These are phyloP conservation scores for Euglossa dilemma DNA, from an alignment of 1,140 invertebrate species.

Conservation along the genomic window DNA sequence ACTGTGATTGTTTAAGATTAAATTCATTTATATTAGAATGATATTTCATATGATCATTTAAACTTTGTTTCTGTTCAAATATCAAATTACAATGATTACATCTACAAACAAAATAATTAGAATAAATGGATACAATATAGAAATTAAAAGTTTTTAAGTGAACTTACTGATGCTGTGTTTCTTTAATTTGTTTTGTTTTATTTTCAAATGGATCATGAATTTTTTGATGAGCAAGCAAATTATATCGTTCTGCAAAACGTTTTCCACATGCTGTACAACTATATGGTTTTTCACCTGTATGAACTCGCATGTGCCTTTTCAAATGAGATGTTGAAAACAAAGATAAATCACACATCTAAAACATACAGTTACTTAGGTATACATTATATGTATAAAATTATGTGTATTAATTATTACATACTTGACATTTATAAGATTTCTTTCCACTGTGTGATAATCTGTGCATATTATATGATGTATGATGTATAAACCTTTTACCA, in stretches of 20 bases:
- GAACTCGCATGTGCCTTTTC: slow-evolving; percentile 86
- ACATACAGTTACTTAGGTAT: slow-evolving; percentile 11
- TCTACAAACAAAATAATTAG: slow-evolving; percentile 65
- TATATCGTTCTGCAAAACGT: slow-evolving; percentile 86
- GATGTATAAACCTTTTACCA: slow-evolving; percentile 87
- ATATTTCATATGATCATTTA: slow-evolving; percentile 71
- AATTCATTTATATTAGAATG: slow-evolving; percentile 10
- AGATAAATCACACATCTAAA: slow-evolving; percentile 83
- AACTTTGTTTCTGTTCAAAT: slow-evolving; percentile 75
- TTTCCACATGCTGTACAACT: slow-evolving; percentile 86
- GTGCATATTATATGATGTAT: slow-evolving; percentile 87
- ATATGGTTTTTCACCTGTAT: slow-evolving; percentile 87
- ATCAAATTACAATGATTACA: slow-evolving; percentile 81
- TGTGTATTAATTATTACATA: slow-evolving; percentile 83
- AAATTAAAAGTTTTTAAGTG: slow-evolving; percentile 10
- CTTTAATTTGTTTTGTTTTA: slow-evolving; percentile 61
- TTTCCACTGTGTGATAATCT: slow-evolving; percentile 85
- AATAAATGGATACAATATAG: slow-evolving; percentile 2
- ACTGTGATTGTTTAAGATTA: slow-evolving; percentile 5
- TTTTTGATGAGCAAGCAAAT: slow-evolving; percentile 81
- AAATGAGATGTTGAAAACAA: slow-evolving; percentile 86
- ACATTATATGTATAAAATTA: slow-evolving; percentile 65
- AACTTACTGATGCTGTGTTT: slow-evolving; percentile 69
- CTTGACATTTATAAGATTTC: slow-evolving; percentile 85
- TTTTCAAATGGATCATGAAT: slow-evolving; percentile 76